phyloP scores from a whole-genome alignment of 2,888 invertebrate species.

The Dryomyza anilis region DNA sequence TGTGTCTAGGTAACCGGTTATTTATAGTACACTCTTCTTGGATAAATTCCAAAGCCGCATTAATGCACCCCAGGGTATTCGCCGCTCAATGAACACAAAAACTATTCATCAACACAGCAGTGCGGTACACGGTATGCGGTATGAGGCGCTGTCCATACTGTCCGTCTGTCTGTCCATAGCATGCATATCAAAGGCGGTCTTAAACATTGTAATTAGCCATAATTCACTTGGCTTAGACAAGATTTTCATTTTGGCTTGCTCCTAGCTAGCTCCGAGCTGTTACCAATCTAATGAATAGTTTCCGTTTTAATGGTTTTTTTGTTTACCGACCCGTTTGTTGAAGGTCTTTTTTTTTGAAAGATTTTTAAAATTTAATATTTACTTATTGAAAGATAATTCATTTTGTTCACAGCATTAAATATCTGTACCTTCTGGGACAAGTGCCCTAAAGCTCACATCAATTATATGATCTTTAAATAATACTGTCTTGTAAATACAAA shows the following conservation, averaged over 20 bases:
- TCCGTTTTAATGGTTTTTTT: conserved; percentile 15
- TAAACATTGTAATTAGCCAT: conserved; percentile 23
- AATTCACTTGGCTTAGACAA: conserved; percentile 19
- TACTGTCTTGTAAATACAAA: no score
- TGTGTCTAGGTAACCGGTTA: no score
- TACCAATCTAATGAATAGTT: conserved; percentile 20
- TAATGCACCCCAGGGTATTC: conserved; percentile 14
- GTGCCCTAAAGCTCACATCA: no score
- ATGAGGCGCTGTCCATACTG: not conserved
- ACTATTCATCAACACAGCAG: conserved; percentile 9
- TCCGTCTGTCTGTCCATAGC: not conserved
- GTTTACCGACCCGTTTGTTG: not conserved
- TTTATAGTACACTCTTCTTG: no score
- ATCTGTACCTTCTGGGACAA: no score
- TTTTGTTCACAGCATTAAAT: no score
- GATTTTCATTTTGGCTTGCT: not conserved
- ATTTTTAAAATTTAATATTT: no score
- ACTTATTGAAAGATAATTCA: no score
- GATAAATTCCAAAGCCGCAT: not conserved
- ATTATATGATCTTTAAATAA: no score
- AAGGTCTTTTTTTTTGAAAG: not conserved
- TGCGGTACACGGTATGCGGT: not conserved
- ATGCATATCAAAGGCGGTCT: conserved; percentile 14
- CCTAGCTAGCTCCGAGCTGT: conserved; percentile 8
- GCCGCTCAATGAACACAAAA: not conserved